Evolutionary conservation across 2,888 invertebrate species (phyloP), one percentile per base, ranked within the genome.

Genomic region (Archips xylosteana): DNA sequence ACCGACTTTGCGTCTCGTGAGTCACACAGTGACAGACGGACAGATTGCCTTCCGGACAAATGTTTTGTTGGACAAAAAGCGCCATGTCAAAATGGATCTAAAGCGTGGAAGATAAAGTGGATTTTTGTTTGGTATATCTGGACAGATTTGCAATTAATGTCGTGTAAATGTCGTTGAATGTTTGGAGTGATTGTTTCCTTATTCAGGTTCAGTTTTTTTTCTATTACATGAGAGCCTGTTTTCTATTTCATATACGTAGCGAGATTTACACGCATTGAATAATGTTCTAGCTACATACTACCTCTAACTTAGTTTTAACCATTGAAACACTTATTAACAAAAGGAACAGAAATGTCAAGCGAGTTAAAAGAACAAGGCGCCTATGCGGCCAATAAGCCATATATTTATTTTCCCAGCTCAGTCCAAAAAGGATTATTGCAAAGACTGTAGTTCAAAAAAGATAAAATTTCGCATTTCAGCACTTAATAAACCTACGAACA

Each of bases 21-120:
- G 57, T 67, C 70, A 89, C 88, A 86, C 83, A 87, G 85, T 85
- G 88, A 89, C 89, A 89, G 91, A 87, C 88, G 83, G 89, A 90
- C 88, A 83, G 89, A 90, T 90, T 89, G 89, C 88, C 82, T 84
- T 83, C 84, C 82, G 75, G 87, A 89, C 87, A 88, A 90, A 90
- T 88, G 89, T 83, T 88, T 82, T 81, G 76, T 81, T 77, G 77
- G 78, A 78, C 77, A 80, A 79, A 80, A 47, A 49, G 42, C 4
- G 76, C 70, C 34, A 61, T 75, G 69, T 67, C 62, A 74, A 79
- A 78, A 76, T 75, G 57, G 73, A 83, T 84, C 79, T 81, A 76
- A 78, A 79, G 83, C 79, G 78, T 82, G 79, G 72, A 10, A 49
- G 10, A 54, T 78, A 81, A 76, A 79, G 83, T 75, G 42, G 76